These are phyloP conservation scores for Cyprinodon variegatus DNA, from an alignment of 2,113 vertebrate genomes.

Conservation along the genomic window DNA sequence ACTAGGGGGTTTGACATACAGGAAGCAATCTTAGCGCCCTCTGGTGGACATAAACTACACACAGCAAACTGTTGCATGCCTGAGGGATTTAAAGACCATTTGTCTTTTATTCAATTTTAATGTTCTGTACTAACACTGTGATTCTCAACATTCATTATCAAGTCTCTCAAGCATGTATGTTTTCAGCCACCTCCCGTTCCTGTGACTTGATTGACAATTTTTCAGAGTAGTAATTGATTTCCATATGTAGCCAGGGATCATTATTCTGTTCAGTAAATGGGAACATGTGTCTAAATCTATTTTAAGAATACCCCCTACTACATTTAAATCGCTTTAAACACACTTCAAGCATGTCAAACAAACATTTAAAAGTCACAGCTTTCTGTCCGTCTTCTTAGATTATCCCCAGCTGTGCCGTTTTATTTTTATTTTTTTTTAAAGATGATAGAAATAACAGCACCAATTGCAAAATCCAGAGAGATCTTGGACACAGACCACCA, in stretches of 20 bases:
- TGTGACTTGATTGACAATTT: neutral
- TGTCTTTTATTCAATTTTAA: neutral
- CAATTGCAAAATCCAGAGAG: neutral
- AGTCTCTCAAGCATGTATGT: neutral
- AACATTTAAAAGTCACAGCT: no score
- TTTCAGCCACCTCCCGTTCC: neutral
- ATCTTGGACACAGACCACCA: neutral
- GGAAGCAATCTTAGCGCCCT: slow-evolving; percentile 4
- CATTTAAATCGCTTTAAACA: no score
- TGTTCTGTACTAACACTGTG: neutral
- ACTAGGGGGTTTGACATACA: neutral
- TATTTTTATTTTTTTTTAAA: no score
- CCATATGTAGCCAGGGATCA: no score
- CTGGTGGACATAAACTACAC: slow-evolving; percentile 24
- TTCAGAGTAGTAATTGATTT: neutral
- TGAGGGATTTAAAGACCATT: neutral
- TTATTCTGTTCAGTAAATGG: no score
- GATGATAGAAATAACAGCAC: no score
- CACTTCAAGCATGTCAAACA: no score
- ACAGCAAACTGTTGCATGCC: neutral
- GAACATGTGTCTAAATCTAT: no score
- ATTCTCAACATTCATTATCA: no score
- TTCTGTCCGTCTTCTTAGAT: no score
- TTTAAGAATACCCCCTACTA: no score
- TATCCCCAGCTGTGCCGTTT: no score